A percentile compares a stretch with the other conserved stretches of the same genome.
These are phyloP conservation scores for Lethrus apterus DNA, from an alignment of 1,140 invertebrate genomes.

Conservation along the genomic window DNA sequence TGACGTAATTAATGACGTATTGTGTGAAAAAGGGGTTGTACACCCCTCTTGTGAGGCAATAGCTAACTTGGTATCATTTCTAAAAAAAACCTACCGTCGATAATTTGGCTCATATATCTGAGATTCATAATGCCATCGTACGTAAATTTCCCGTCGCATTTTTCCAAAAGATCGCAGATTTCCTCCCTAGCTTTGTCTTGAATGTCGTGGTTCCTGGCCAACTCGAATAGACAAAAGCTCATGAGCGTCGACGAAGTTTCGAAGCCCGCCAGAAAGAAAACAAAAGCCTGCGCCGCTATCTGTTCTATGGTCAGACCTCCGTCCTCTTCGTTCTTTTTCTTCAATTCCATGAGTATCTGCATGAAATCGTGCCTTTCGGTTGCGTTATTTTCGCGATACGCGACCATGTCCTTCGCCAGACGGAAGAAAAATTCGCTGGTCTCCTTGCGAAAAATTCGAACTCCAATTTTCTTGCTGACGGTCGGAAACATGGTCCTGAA, in stretches of 20 bases:
- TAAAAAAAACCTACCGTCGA: not conserved
- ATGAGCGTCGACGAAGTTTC: constrained; percentile 53
- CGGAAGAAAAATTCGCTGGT: constrained; percentile 42
- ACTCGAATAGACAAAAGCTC: constrained; percentile 44
- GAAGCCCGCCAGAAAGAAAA: constrained; percentile 41
- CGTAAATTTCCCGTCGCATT: not conserved
- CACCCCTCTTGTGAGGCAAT: no score
- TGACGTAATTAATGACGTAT: no score
- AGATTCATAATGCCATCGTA: not conserved
- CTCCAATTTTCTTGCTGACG: not conserved
- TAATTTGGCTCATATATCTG: not conserved
- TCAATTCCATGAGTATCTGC: constrained; percentile 40
- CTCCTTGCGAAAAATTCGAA: constrained; percentile 11
- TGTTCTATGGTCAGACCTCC: constrained; percentile 6
- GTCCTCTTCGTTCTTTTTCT: not conserved
- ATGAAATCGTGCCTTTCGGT: constrained; percentile 44
- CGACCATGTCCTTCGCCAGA: constrained; percentile 40
- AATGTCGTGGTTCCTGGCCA: constrained; percentile 53
- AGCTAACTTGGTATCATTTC: no score
- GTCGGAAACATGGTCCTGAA: not conserved
- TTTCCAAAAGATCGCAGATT: constrained; percentile 39
- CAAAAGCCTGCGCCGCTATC: not conserved
- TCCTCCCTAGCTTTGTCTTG: constrained; percentile 54
- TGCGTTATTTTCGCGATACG: constrained; percentile 40
- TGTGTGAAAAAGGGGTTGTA: no score